Conservation (phyloP, 2,888 invertebrate genomes). For the Nemotelus pantherinus region DNA sequence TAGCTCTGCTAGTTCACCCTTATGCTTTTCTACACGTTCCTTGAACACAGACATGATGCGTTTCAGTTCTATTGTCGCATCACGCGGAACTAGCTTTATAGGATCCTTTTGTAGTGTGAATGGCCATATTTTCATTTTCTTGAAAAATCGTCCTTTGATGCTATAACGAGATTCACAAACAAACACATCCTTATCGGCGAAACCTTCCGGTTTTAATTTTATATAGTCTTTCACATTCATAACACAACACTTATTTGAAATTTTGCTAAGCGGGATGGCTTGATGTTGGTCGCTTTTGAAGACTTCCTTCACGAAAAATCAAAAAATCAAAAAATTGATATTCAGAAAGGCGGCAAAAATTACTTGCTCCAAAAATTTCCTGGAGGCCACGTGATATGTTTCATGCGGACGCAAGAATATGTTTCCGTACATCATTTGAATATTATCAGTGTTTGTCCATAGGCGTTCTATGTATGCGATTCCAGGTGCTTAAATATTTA, state of each 20-base stretch:
- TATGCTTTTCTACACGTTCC: conserved; percentile 88
- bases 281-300: conserved; percentile 93
- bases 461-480: conserved; percentile 90
- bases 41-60: conserved; percentile 93
- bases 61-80: conserved; percentile 82
- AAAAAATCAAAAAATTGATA: conserved; percentile 5
- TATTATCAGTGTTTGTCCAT: conserved; percentile 84
- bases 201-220: conserved; percentile 85
- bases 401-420: conserved; percentile 93
- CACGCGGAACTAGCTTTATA: conserved; percentile 73
- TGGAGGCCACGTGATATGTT: conserved; percentile 93
- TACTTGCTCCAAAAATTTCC: conserved; percentile 90
- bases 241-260: conserved; percentile 90
- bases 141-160: conserved; percentile 85
- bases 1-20: conserved; percentile 85
- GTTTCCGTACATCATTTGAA: conserved; percentile 91
- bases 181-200: conserved; percentile 91
- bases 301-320: conserved; percentile 71
- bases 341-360: neutral
- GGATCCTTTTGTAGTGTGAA: conserved; percentile 69
- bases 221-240: conserved; percentile 96
- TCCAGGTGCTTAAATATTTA: conserved; percentile 70
- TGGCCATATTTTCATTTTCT: conserved; percentile 89
- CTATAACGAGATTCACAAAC: conserved; percentile 97
- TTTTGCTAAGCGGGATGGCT: conserved; percentile 83